Conservation (phyloP, 2,888 invertebrate species). For the Drosophila demipolita region DNA sequence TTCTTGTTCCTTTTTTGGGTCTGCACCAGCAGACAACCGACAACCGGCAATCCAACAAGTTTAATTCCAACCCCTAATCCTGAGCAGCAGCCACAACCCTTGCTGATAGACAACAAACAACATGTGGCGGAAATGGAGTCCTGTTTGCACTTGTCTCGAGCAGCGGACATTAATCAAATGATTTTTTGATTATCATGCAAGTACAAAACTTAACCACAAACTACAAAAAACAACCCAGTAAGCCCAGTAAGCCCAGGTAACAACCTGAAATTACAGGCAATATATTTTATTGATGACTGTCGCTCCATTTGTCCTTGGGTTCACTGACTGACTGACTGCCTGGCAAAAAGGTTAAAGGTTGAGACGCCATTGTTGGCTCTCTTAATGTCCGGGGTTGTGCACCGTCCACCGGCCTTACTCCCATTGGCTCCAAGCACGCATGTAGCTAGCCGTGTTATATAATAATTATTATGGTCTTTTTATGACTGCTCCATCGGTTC, state of each 20-base stretch:
- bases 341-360: conserved; percentile 65
- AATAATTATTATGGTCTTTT: conserved; percentile 44
- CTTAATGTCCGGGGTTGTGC: conserved; percentile 11
- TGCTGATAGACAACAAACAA: conserved; percentile 24
- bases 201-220: conserved; percentile 45
- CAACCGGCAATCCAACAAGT: conserved; percentile 21
- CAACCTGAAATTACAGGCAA: conserved; percentile 50
- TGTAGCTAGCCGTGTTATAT: conserved; percentile 26
- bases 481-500: conserved; percentile 37
- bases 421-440: conserved; percentile 1
- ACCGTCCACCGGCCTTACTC: not conserved
- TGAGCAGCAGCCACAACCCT: conserved; percentile 34
- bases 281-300: conserved; percentile 70
- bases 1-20: not conserved
- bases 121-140: conserved; percentile 30
- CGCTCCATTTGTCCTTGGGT: conserved; percentile 40
- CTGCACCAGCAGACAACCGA: not conserved
- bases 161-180: conserved; percentile 72
- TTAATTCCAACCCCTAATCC: conserved; percentile 22
- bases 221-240: not conserved
- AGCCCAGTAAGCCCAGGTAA: not conserved
- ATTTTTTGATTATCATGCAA: conserved; percentile 77
- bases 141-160: conserved; percentile 51
- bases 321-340: conserved; percentile 18
- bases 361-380: conserved; percentile 31